phyloP scores from a whole-genome alignment of 2,888 invertebrate species.

The Drosophila longiperda region DNA sequence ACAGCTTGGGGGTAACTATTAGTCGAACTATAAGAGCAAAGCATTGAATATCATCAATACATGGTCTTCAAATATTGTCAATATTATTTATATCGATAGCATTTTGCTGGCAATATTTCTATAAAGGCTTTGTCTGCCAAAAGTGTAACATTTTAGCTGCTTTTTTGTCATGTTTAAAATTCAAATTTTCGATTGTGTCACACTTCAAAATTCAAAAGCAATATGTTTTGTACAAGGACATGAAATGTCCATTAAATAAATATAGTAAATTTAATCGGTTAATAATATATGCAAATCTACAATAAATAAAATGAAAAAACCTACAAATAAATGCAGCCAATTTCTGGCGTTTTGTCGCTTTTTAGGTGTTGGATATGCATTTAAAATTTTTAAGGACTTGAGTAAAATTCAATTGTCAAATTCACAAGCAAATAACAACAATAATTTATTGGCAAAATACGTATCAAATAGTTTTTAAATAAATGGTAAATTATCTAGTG shows the following conservation, averaged over 20 bases:
- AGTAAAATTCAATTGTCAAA: not conserved
- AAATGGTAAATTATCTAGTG: not conserved
- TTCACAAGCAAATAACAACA: not conserved
- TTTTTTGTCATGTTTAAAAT: not conserved
- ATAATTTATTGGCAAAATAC: not conserved
- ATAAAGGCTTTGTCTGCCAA: not conserved
- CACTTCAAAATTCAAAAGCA: not conserved
- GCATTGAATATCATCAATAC: not conserved
- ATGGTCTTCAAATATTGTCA: slow-evolving; percentile 1
- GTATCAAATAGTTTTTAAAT: not conserved
- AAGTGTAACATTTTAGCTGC: not conserved
- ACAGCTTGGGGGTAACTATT: slow-evolving; percentile 37
- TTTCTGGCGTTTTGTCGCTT: not conserved
- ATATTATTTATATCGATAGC: slow-evolving; percentile 2
- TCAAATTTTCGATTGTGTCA: not conserved
- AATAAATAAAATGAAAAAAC: not conserved
- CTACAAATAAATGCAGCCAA: not conserved
- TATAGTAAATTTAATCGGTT: not conserved
- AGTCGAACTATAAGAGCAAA: slow-evolving; percentile 13
- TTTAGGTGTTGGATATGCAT: not conserved
- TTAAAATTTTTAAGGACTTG: not conserved
- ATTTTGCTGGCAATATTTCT: not conserved
- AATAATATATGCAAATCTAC: not conserved
- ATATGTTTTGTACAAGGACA: not conserved
- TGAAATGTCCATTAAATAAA: not conserved